Conservation (phyloP, 1,140 invertebrate species). For the Apis florea region DNA sequence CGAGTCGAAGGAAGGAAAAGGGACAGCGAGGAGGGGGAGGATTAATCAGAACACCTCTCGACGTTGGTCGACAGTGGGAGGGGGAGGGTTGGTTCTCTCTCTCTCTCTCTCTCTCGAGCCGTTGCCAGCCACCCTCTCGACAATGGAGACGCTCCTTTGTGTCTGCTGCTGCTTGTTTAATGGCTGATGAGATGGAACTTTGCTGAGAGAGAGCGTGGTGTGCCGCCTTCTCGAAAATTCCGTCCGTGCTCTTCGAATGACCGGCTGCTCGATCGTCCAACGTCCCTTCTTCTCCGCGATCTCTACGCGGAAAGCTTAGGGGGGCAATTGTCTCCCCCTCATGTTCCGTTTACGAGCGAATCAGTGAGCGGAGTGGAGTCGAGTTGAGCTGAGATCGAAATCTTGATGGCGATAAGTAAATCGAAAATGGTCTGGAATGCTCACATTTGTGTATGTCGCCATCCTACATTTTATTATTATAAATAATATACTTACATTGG, state of each 20-base stretch:
- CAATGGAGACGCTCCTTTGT: slow-evolving; percentile 71
- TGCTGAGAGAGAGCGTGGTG: slow-evolving; percentile 54
- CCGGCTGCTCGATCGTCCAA: slow-evolving; percentile 18
- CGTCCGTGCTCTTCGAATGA: slow-evolving; percentile 31
- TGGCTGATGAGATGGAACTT: slow-evolving; percentile 77
- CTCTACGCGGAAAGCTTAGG: no score
- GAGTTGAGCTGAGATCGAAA: no score
- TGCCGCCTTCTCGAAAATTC: slow-evolving; percentile 34
- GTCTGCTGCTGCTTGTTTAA: slow-evolving; percentile 72
- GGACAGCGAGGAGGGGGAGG: slow-evolving; percentile 49
- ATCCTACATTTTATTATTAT: no score
- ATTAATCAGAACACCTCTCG: slow-evolving; percentile 74
- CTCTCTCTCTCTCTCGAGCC: slow-evolving; percentile 29
- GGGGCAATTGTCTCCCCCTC: no score
- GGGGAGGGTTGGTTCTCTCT: slow-evolving; percentile 38
- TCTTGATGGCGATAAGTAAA: no score
- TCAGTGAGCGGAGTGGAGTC: no score
- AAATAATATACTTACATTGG: no score
- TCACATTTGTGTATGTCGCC: no score
- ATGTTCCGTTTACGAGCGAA: no score
- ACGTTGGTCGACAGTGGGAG: slow-evolving; percentile 22
- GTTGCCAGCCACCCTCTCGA: slow-evolving; percentile 61
- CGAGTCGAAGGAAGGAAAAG: slow-evolving; percentile 33
- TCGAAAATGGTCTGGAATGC: no score
- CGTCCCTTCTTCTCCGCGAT: background rate